Evolutionary conservation across 1,140 invertebrate species (phyloP), one percentile per base, ranked within the genome.

Genomic region (Diplogasteroides magnus): DNA sequence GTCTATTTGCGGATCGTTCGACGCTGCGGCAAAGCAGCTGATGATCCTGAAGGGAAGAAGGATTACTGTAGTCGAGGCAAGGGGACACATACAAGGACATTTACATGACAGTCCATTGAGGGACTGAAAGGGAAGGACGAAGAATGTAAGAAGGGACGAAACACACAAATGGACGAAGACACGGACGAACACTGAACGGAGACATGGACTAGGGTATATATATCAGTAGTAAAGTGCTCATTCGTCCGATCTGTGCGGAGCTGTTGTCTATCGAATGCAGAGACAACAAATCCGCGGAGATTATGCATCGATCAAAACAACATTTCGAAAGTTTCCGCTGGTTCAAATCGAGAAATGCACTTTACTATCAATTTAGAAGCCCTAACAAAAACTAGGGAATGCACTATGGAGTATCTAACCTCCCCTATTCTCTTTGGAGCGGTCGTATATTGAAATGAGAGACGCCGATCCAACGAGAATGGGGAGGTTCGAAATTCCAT

Each of bases 1-100:
- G 59, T 37, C 60, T 68, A 62, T 37, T 60, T 57, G 56, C 64
- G 70, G 57, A 62, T 73, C 65, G 73, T 67, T 73, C 73, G 74
- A 28, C 63, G 64, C 63, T 67, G 59, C 64, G 69, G 73, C 28
- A 74, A 64, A 56, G 73, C 73, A 48, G 73, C 73, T 59, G 73
- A 74, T 61, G 73, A 74, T 32, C 73, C 73, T 74, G 31, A 64
- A 74, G 58, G 29, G 55, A 6, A 31, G 27, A 37, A 19, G 3
- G 58, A 56, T 67, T 64, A 37, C 25, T 13, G 11, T 37, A 32
- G 14, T 57, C 32, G 3, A 26, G 15, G n/a, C 25, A 28, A 19
- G 3, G 58, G 14, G 31, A 61, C 6, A 56, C 13, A 27, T 14
- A 25, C 31, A 65, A 64, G 61, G 71, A 64, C 29, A 31, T 67